Evolutionary conservation across 2,113 vertebrate species (phyloP).

Genomic region (Meles meles): DNA sequence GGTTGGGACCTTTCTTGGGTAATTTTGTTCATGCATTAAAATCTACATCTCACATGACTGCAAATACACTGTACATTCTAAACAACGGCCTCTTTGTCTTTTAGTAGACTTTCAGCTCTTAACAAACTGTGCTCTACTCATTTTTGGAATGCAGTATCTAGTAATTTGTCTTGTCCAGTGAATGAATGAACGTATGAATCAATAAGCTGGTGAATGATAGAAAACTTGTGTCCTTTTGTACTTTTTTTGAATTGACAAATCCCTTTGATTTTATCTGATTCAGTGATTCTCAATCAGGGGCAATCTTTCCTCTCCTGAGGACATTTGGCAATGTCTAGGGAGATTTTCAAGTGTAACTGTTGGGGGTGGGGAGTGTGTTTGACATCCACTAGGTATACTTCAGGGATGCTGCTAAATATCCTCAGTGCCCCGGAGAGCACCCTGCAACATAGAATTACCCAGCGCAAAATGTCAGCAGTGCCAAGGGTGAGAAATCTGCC

Average conservation of each 20-base stretch:
- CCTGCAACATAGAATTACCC: neutral
- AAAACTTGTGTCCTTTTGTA: neutral
- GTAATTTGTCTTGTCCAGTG: neutral
- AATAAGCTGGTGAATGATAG: neutral
- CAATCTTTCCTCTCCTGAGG: neutral
- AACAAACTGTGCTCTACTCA: neutral
- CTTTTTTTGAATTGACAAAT: neutral
- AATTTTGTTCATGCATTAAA: constrained; percentile 31
- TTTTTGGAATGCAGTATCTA: neutral
- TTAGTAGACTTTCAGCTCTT: neutral
- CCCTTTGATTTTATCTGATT: neutral
- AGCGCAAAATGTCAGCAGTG: neutral
- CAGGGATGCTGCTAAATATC: neutral
- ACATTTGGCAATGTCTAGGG: neutral
- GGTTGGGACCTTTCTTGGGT: neutral
- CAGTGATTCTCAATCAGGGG: neutral
- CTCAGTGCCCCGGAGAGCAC: neutral
- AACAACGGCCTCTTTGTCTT: neutral
- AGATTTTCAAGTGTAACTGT: neutral
- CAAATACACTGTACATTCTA: neutral
- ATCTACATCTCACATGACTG: neutral
- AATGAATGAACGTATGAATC: neutral
- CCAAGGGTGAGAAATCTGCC: neutral
- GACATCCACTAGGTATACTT: neutral
- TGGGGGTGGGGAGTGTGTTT: neutral